Evolutionary conservation across 2,888 invertebrate genomes (phyloP), one percentile per base, ranked within the genome.

Genomic region (Synanthedon vespiformis): DNA sequence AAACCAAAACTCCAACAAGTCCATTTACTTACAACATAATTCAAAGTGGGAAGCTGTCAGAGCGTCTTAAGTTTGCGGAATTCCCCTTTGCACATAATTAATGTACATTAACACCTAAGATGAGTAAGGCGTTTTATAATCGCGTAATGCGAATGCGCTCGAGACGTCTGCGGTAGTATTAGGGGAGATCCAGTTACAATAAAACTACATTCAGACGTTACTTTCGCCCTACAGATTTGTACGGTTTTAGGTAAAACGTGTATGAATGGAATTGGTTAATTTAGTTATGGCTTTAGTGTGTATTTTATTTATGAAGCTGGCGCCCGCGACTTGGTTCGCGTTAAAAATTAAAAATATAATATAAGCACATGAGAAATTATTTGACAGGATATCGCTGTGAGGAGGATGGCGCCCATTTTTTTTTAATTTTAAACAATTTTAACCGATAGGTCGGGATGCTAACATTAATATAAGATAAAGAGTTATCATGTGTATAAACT

Each of bases 51-150:
- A 63, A 68, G 64, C 69, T 77, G 80, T 79, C 77, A 75, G 71
- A 75, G 74, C 74, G 76, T 72, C 75, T 75, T 50, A 50, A 50
- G 40, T 74, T 63, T 52, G 55, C 57, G 63, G 58, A 64, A 63
- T 60, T 22, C 62, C 63, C 64, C 64, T 60, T 61, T 54, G 64
- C 67, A 65, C 63, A 76, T 76, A 79, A 80, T 81, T 77, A 78
- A 80, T 80, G 77, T 68, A 70, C 74, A 78, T 82, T 81, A 81
- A 76, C 79, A 79, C 73, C 74, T 74, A 71, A 75, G 76, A 73
- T 68, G 70, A 70, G 69, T 61, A 64, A 63, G 70, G 70, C 63
- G 69, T 75, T 79, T 77, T 77, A 76, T 78, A 73, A 75, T 73
- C 73, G 68, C 65, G 67, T 70, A 68, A 68, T 63, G 60, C 61